Base-by-base conservation (phyloP, 1,140 invertebrate genomes). In the Conus betulinus region DNA sequence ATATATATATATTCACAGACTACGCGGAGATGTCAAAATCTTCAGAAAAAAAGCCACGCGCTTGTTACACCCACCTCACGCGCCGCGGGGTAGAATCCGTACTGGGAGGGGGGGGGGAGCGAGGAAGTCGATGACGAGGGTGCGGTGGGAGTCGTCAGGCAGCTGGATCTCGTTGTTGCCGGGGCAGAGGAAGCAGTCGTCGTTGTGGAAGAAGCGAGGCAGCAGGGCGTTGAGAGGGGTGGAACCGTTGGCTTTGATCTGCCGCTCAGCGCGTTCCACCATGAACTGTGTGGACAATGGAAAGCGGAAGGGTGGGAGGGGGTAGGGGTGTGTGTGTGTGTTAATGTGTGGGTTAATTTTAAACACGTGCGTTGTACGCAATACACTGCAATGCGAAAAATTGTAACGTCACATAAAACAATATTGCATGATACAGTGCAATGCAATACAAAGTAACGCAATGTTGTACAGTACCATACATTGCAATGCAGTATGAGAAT, bases 161-260 rank as follows among this genome's bases (percentile, higher is more conserved):
- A 79, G 63, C 2, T 39, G 52, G 60, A 91, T 91, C 52, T 90
- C 76, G 55, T 63, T 53, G 85, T 91, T 91, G 23, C 88, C 89
- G 10, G 89, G 89, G 23, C 91, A 91, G 3, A 91, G 88, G 57
- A 82, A 60, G 81, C 91, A 91, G 53, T 90, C 86, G 63, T 83
- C 52, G 88, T 91, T 91, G 84, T 87, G 71, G 57, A 91, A 87
- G 74, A 90, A 88, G 10, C 91, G 87, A 3, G 91, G 91, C 5
- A 91, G 81, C n/a, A 91, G 82, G 51, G 91, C 91, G 87, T 91
- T 91, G 53, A 90, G 76, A 7, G 89, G 90, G 11, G 89, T 91
- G 71, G 57, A 60, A 20, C 79, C 89, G 78, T 88, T 90, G 27
- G 39, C 23, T 23, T 87, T 86, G 87, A 91, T 91, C 63, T 91